Conservation (phyloP, 2,797 vertebrate genomes). For the Tamandua tetradactyla region DNA sequence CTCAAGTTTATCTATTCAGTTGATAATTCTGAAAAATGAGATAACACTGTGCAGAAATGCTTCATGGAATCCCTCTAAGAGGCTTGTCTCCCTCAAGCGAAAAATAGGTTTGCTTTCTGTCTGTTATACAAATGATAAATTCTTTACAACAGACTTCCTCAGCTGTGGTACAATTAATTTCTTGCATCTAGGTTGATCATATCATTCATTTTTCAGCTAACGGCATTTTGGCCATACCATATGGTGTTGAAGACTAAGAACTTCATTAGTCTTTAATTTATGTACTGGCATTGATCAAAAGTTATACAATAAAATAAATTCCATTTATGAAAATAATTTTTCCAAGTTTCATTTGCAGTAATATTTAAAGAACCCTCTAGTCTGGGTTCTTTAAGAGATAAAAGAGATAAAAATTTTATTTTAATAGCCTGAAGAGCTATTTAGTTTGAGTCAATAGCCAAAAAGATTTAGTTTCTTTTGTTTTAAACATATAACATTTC, state of each 20-base stretch:
- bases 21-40: no score
- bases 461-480: not conserved
- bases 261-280: not conserved
- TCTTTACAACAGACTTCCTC: no score
- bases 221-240: not conserved
- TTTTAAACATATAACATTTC: not conserved
- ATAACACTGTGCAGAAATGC: no score
- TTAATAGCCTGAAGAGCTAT: not conserved
- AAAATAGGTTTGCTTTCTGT: no score
- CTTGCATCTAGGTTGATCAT: no score
- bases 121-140: no score
- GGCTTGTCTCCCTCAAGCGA: no score
- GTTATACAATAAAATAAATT: not conserved
- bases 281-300: not conserved
- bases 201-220: not conserved
- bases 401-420: not conserved
- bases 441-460: not conserved
- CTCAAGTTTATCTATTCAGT: no score
- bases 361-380: not conserved
- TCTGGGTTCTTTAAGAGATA: no score
- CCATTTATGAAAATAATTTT: not conserved
- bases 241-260: not conserved
- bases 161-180: no score
- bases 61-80: no score
- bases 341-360: not conserved